Evolutionary conservation across 2,888 invertebrate genomes (phyloP).

Genomic region (Mystacides longicornis): DNA sequence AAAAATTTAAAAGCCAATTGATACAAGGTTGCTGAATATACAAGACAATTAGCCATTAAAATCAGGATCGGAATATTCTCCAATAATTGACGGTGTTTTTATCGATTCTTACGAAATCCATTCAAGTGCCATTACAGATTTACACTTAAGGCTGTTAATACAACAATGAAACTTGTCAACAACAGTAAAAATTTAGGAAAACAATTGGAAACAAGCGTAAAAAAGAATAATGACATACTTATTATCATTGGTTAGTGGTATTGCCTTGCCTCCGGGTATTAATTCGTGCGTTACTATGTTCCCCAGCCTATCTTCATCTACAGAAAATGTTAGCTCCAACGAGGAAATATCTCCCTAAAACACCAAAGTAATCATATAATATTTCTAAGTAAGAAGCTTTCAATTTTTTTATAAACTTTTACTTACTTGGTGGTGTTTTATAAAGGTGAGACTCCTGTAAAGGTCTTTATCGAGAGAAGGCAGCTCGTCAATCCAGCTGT

Average conservation of each 20-base stretch:
- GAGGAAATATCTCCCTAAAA: conserved; percentile 78
- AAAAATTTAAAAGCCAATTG: too few species aligned
- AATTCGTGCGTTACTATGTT: conserved; percentile 91
- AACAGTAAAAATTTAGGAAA: background rate
- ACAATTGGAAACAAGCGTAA: background rate
- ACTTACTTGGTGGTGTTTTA: conserved; percentile 76
- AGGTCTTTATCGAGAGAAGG: conserved; percentile 94
- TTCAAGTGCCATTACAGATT: background rate
- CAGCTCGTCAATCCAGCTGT: conserved; percentile 96
- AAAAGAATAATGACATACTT: conserved; percentile 52
- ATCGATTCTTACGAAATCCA: too few species aligned
- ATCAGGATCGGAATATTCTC: too few species aligned
- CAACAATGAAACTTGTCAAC: background rate
- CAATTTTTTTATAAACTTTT: background rate
- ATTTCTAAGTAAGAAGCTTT: too few species aligned
- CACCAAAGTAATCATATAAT: background rate
- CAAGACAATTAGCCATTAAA: too few species aligned
- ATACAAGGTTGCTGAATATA: too few species aligned
- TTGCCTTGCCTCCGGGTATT: conserved; percentile 87
- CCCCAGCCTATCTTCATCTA: conserved; percentile 92
- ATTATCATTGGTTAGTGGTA: conserved; percentile 93
- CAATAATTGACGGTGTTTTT: too few species aligned
- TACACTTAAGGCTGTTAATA: background rate
- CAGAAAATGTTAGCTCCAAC: conserved; percentile 91
- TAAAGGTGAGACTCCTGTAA: conserved; percentile 90